Evolutionary conservation across 2,113 vertebrate genomes (phyloP), one percentile per base, ranked within the genome.

Genomic region (Trochalopteron elliotii): DNA sequence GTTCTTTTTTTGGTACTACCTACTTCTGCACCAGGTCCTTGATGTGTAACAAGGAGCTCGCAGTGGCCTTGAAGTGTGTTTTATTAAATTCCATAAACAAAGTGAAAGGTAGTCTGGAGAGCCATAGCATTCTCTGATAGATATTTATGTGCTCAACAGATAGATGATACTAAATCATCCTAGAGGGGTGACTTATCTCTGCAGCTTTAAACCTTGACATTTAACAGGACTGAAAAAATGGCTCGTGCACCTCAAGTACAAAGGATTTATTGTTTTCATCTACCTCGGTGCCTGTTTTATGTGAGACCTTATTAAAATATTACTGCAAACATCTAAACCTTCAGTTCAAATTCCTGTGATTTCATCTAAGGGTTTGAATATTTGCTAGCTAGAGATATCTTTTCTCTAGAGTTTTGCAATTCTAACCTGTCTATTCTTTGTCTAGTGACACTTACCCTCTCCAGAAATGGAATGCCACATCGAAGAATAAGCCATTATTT

Each of bases 41-140:
- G 0, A 8, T 74, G 15, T 63, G 23, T 33, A 59, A 44, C 44
- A 88, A 83, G 30, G 9, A 70, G 14, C 10, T 52, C 0, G 0
- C 6, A 27, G 31, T 12, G 60, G 22, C 40, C 77, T 75, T 81
- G 22, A 16, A 47, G 22, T 37, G 9, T 74, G 19, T 68, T 90
- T 94, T 94, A 74, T 72, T 91, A 64, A 94, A 89, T 87, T 89
- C n/a, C n/a, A 78, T 76, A 53, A 78, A 83, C 15, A 71, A 89
- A 94, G 28, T 17, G 27, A 63, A 89, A 81, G 44, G 27, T 33
- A 84, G 44, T 52, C 60, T 56, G 42, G 49, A 71, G 50, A 63
- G 23, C 23, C 30, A n/a, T n/a, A 42, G 37, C 6, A n/a, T 63
- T 42, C 33, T 63, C 23, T 83, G 28, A 37, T n/a, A 67, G 71